phyloP scores from a whole-genome alignment of 35 echinoderm and acorn worm genomes.

The Holothuria glaberrima region DNA sequence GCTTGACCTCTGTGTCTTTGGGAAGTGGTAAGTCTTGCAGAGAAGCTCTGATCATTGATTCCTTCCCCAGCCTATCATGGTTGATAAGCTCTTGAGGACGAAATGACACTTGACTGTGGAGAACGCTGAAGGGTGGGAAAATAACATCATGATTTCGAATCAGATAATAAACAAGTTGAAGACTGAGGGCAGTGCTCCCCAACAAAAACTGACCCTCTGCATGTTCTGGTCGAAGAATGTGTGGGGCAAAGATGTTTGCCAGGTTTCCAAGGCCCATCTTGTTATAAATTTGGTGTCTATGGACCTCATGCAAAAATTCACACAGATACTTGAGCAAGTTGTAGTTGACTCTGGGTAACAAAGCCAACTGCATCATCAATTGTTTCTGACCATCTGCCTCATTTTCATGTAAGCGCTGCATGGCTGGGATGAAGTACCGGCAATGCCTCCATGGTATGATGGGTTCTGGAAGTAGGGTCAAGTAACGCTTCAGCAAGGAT shows the following conservation, averaged over 20 bases:
- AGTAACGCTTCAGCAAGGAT: constrained; percentile 88
- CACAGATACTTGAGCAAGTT: constrained; percentile 92
- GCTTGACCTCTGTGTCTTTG: constrained; percentile 5
- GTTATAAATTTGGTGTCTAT: constrained; percentile 72
- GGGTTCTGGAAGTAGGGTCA: constrained; percentile 85
- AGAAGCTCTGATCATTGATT: constrained; percentile 50
- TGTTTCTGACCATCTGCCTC: constrained; percentile 76
- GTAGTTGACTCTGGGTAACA: constrained; percentile 93
- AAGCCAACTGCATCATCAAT: constrained; percentile 83
- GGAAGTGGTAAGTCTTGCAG: constrained; percentile 33
- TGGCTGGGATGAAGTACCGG: constrained; percentile 84
- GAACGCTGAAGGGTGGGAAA: constrained; percentile 76
- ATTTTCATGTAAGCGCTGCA: constrained; percentile 73
- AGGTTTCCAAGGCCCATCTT: constrained; percentile 96
- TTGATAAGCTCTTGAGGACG: constrained; percentile 55
- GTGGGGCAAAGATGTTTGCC: constrained; percentile 95
- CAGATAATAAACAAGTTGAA: constrained; percentile 83
- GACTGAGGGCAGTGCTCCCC: constrained; percentile 88
- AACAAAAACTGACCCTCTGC: constrained; percentile 77
- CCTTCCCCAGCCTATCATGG: constrained; percentile 63
- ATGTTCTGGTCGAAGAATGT: constrained; percentile 87
- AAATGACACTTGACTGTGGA: constrained; percentile 52
- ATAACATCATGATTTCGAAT: constrained; percentile 75
- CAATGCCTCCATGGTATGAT: constrained; percentile 91
- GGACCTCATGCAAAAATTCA: constrained; percentile 83